Conservation (phyloP, 2,888 invertebrate species). For the Nomada lathburiana region DNA sequence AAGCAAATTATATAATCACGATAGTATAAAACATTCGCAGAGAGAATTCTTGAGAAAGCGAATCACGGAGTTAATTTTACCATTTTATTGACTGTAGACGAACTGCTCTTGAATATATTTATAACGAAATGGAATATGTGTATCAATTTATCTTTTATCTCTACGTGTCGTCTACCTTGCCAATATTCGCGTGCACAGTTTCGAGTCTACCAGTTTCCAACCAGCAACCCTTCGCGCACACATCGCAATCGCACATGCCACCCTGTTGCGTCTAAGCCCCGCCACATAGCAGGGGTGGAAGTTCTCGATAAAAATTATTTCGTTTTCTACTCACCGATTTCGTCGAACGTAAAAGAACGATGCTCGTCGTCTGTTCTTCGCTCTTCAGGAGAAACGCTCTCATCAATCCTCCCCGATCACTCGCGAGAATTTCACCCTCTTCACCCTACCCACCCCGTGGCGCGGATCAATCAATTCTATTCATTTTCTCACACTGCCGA, state of each 20-base stretch:
- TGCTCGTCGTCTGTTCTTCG: constrained; percentile 18
- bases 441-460: neutral
- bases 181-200: constrained; percentile 6
- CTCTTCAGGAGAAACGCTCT: constrained; percentile 8
- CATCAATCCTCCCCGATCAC: constrained; percentile 56
- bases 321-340: constrained; percentile 48
- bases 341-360: constrained; percentile 24
- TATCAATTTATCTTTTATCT: neutral
- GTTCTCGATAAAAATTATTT: constrained; percentile 39
- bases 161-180: neutral
- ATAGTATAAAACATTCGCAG: too few species aligned
- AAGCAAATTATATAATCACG: too few species aligned
- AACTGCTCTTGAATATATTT: too few species aligned
- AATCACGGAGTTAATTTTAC: too few species aligned
- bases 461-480: constrained; percentile 13
- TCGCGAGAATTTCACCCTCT: constrained; percentile 41
- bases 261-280: constrained; percentile 57
- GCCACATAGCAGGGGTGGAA: constrained; percentile 2
- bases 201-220: constrained; percentile 27
- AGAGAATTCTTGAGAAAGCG: too few species aligned
- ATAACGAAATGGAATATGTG: constrained; percentile 14
- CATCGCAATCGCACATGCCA: constrained; percentile 33
- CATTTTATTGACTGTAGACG: too few species aligned
- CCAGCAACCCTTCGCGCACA: neutral
- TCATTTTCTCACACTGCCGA: constrained; percentile 25